Evolutionary conservation across 2,113 vertebrate species (phyloP), one percentile per base, ranked within the genome.

Genomic region (Pan paniscus): DNA sequence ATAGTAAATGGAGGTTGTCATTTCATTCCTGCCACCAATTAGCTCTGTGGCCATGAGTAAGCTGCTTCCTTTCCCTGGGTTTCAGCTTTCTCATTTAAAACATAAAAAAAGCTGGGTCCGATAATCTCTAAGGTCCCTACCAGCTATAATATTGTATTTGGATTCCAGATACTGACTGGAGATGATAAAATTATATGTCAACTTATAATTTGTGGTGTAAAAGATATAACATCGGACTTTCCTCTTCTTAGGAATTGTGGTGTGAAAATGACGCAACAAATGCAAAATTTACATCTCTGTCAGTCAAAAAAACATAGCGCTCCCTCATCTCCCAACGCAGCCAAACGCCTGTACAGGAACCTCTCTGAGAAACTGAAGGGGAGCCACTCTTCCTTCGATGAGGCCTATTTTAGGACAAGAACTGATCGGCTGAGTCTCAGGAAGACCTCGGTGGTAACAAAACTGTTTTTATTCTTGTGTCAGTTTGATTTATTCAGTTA

Each of bases 331-430:
- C 99, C 99, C 38, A 99, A 92, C 35, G 99, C 99, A 0, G 99
- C 99, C 73, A 99, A 99, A 97, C 99, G 99, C 5, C 99, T 99
- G 4, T 99, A 99, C 97, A 97, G 99, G 52, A 99, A 99, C 98
- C 99, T 99, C 35, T 99, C 99, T 0, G 99, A 99, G 98, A 99
- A 99, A 98, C 98, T 99, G 10, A 99, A 99, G 87, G 99, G 99
- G 6, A 99, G 99, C 97, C 99, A 99, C 48, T 99, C 99, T 0
- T 99, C 99, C 9, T 99, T 99, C 0, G 99, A 99, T 0, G 99
- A 99, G 35, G 98, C 99, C 0, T 99, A 99, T 93, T 99, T 99
- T 98, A 98, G 99, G 67, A 99, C 99, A 6, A 99, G 99, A 96
- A 99, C 98, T 0, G 99, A 99, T 61, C 99, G 99, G 12, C 99